These are phyloP conservation scores for Catocala fraxini DNA, from an alignment of 2,888 invertebrate species.

Conservation along the genomic window DNA sequence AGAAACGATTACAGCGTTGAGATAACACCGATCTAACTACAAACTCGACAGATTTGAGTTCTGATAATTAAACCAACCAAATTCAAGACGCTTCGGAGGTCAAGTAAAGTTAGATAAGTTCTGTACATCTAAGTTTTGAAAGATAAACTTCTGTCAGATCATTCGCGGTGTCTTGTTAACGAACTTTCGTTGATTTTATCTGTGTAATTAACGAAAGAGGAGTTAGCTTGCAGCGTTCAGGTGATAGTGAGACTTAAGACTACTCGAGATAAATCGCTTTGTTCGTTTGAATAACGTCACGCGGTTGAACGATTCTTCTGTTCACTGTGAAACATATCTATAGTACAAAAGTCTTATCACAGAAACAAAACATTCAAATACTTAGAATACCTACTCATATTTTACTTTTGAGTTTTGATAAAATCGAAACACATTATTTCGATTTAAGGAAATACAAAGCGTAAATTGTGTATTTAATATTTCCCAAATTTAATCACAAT, in stretches of 20 bases:
- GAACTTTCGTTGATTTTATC: constrained; percentile 60
- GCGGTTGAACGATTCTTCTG: not conserved
- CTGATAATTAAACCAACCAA: constrained; percentile 54
- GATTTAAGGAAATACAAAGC: not conserved
- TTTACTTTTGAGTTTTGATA: too few species aligned
- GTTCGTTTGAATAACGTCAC: constrained; percentile 21
- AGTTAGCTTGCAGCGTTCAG: constrained; percentile 28
- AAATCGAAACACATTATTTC: not conserved
- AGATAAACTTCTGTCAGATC: constrained; percentile 60
- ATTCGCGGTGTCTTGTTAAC: constrained; percentile 48
- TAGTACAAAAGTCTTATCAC: too few species aligned
- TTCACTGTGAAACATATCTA: not conserved
- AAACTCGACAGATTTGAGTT: constrained; percentile 46
- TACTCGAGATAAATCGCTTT: constrained; percentile 22
- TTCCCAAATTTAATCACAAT: constrained; percentile 12
- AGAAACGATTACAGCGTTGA: constrained; percentile 31
- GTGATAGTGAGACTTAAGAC: constrained; percentile 24
- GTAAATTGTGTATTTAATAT: constrained; percentile 4
- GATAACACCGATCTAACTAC: constrained; percentile 18
- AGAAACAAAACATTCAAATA: too few species aligned
- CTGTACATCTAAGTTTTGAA: constrained; percentile 54
- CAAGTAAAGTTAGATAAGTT: constrained; percentile 56
- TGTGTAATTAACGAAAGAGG: constrained; percentile 53
- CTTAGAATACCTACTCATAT: too few species aligned
- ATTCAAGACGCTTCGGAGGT: constrained; percentile 48